Evolutionary conservation across 2,113 vertebrate species (phyloP).

Genomic region (Poecile atricapillus): DNA sequence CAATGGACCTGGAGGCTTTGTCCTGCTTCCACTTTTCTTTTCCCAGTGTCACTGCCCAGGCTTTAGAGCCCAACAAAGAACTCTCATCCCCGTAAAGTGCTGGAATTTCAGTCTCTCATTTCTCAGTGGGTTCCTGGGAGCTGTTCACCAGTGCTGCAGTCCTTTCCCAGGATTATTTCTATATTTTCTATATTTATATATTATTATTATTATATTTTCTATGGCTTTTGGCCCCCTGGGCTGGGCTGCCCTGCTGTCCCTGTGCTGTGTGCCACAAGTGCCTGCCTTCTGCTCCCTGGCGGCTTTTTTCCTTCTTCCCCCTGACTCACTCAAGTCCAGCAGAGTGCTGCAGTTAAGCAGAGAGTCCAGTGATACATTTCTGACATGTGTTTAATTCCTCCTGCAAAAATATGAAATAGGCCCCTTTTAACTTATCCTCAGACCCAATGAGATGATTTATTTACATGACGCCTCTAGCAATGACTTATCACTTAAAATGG

Average conservation of each 20-base stretch:
- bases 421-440: neutral
- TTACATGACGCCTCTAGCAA: neutral
- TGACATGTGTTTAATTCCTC: neutral
- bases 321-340: neutral
- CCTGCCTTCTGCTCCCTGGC: too few relatives aligned
- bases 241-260: too few relatives aligned
- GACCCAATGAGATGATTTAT: neutral
- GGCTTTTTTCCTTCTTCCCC: too few relatives aligned
- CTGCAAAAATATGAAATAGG: neutral
- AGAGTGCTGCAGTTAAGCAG: neutral
- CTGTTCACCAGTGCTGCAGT: rapidly evolving
- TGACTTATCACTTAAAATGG: neutral
- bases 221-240: too few relatives aligned
- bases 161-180: neutral
- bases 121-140: neutral
- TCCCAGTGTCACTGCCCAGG: rapidly evolving
- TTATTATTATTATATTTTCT: too few relatives aligned
- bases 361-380: neutral
- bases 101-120: neutral
- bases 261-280: too few relatives aligned
- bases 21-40: neutral
- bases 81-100: neutral
- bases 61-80: neutral
- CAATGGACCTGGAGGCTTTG: neutral
- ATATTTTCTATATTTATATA: too few relatives aligned